Base-by-base conservation (phyloP, 2,113 vertebrate genomes). In the Hystrix brachyura region DNA sequence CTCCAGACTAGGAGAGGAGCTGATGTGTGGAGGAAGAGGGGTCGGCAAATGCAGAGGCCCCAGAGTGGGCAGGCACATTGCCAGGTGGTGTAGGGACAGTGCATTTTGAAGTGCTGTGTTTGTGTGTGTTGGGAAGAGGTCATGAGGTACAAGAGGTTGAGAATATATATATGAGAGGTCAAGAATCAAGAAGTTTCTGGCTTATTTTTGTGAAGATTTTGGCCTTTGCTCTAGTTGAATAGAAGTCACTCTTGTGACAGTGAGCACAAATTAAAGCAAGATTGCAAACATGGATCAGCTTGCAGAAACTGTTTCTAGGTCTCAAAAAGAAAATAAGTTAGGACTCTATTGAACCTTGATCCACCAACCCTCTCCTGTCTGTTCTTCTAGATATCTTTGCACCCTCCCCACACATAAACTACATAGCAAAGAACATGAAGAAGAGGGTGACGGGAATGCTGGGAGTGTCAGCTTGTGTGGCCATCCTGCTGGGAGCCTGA, bases 31-130 rank as follows among this genome's bases (percentile, higher is more conserved):
- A 80, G 69, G 59, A 60, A 43, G 15, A 67, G 32, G 34, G 19
- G 13, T 19, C 69, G 69, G 65, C 51, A 78, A n/a, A 14, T 4
- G n/a, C 29, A 67, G 87, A 79, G 27, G 32, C 48, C 15, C 55
- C 32, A 29, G 14, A 12, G 32, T 48, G 9, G 32, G 4, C 0
- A 0, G 0, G 5, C 32, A 9, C 1, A 3, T 5, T 57, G 13
- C 21, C 7, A 29, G 79, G 67, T 80, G 53, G 65, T 18, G 1
- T 38, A 14, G 79, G 79, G 46, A 67, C 32, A 7, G 7, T 8
- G 34, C 7, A 27, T 10, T 59, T 48, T 51, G 0, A 18, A 46
- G 69, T 25, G 1, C 19, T 43, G 1, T 34, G 13, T 76, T 76
- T 27, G 34, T 27, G 21, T n/a, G 6, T 11, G 3, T 7, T 0